Evolutionary conservation across 2,113 vertebrate species (phyloP), one percentile per base, ranked within the genome.

Genomic region (Peromyscus maniculatus): DNA sequence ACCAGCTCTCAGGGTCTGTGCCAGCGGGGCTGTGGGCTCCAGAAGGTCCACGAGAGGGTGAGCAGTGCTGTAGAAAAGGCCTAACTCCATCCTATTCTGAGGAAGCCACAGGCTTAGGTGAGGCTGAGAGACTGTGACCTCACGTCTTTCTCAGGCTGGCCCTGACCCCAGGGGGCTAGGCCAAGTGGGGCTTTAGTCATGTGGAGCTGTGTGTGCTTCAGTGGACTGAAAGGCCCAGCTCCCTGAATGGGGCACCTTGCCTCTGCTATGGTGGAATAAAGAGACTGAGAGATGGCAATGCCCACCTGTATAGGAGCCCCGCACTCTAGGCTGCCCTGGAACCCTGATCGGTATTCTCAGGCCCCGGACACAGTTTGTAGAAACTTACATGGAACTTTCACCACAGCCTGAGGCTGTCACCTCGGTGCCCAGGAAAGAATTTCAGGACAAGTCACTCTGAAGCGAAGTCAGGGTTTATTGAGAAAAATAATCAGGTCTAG

Each of bases 281-380:
- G n/a, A n/a, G 21, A 1, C 0, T 0, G 28, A 17, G 36, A 31
- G 7, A 4, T 0, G 21, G 4, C 0, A 3, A 52, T 19, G 8
- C 22, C n/a, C 7, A 2, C 64, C 24, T 28, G 7, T 0, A 21
- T 21, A 5, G 19, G 19, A 75, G 79, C 57, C 24, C 7, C 8
- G 15, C 5, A 5, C 39, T 0, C 0, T 5, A 16, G 69, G 59
- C 86, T 21, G 10, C 49, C 0, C 1, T 5, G 39, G n/a, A 49
- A 21, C 7, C 0, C 6, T 36, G 21, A 24, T 31, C 52, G 57
- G 16, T 2, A 0, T 22, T 46, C 10, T 33, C 43, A 7, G 83
- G 11, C 33, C 36, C 67, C 1, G 39, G 31, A 62, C 19, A 39
- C 59, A 36, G 15, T n/a, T 72, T 57, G 46, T n/a, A 36, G 1